Conservation (phyloP, 2,888 invertebrate species). For the Hemicrepidius hirtus region DNA sequence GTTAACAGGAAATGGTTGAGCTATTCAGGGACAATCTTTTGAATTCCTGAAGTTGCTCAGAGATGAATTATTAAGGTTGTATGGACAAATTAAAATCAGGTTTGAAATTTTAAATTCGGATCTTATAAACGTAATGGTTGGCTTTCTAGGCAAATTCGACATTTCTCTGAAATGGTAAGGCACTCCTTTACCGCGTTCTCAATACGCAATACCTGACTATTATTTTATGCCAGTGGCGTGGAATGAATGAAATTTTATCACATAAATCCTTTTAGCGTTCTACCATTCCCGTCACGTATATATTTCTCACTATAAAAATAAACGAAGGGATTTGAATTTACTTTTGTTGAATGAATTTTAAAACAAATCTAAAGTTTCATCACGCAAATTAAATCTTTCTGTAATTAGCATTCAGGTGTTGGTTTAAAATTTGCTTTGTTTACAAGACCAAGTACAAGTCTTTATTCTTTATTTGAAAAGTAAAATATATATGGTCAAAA, state of each 20-base stretch:
- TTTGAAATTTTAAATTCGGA: neutral
- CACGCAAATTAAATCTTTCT: slow-evolving; percentile 5
- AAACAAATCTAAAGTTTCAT: slow-evolving; percentile 13
- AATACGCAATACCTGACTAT: slow-evolving; percentile 44
- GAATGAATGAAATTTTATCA: slow-evolving; percentile 36
- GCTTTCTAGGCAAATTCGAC: slow-evolving; percentile 39
- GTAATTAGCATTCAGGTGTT: neutral
- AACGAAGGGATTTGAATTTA: slow-evolving; percentile 15
- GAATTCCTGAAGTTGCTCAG: slow-evolving; percentile 3
- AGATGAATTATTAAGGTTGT: slow-evolving; percentile 14
- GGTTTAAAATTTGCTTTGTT: neutral
- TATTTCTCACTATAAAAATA: slow-evolving; percentile 26
- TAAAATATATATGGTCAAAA: neutral
- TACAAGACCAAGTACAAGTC: neutral
- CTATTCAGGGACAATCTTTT: slow-evolving; percentile 17
- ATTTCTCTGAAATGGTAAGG: slow-evolving; percentile 45
- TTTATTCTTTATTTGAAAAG: neutral
- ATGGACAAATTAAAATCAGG: neutral
- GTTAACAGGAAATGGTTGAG: slow-evolving; percentile 32
- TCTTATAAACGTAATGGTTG: neutral
- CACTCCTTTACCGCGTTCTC: slow-evolving; percentile 46
- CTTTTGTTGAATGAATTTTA: slow-evolving; percentile 9
- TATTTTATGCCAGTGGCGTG: slow-evolving; percentile 44
- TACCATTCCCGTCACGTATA: slow-evolving; percentile 15
- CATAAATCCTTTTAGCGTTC: slow-evolving; percentile 15